Conservation (phyloP, 2,888 invertebrate species). For the Tetragonisca angustula region DNA sequence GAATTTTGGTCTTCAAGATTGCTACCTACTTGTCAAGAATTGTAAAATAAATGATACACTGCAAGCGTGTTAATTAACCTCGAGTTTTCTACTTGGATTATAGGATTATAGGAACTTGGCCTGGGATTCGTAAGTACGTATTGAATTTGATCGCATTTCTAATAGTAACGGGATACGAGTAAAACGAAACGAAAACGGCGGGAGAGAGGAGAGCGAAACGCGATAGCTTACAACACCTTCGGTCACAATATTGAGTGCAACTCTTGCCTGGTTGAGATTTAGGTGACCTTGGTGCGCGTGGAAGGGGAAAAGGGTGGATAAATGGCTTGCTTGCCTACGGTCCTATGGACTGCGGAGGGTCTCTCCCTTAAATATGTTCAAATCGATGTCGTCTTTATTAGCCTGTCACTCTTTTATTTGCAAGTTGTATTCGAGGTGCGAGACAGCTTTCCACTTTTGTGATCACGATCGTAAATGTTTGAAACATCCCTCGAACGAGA, state of each 20-base stretch:
- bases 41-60: too few relatives aligned
- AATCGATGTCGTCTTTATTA: conserved; percentile 77
- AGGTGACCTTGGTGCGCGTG: conserved; percentile 71
- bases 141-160: too few relatives aligned
- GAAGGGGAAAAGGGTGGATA: conserved; percentile 67
- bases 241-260: conserved; percentile 83
- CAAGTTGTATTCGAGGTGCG: conserved; percentile 1
- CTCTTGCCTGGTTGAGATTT: conserved; percentile 77
- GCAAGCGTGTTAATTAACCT: too few relatives aligned
- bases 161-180: conserved; percentile 22
- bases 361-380: conserved; percentile 77
- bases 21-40: too few relatives aligned
- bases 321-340: conserved; percentile 68
- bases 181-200: conserved; percentile 56
- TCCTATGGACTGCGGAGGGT: conserved; percentile 65
- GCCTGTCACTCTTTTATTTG: conserved; percentile 52
- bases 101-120: too few relatives aligned
- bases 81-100: too few relatives aligned
- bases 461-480: not conserved
- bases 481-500: too few relatives aligned
- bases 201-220: conserved; percentile 67
- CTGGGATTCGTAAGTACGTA: too few relatives aligned
- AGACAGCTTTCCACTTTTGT: conserved; percentile 7
- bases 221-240: conserved; percentile 80
- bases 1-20: too few relatives aligned